Evolutionary conservation across 1,140 invertebrate genomes (phyloP), one percentile per base, ranked within the genome.

Genomic region (Ips typographus): DNA sequence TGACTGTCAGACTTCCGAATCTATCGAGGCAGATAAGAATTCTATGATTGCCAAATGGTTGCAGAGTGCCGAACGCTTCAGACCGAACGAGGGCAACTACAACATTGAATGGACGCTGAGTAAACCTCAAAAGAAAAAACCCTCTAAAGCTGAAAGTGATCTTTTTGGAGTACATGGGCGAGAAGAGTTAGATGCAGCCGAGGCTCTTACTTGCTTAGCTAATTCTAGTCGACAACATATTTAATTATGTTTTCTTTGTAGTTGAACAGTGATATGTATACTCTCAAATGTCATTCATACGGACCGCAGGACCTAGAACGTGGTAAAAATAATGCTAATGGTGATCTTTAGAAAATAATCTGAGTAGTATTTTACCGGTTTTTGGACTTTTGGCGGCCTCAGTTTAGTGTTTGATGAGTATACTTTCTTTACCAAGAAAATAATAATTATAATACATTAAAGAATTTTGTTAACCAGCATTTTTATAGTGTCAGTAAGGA

Each of bases 161-260:
- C 64, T 42, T 36, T n/a, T 65, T 40, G n/a, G 68, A 6, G 62
- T 71, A 2, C 88, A 88, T 71, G 86, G 86, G 47, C 83, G 86
- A 71, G 88, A 89, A 74, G 89, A 90, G 76, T 81, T 90, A 2
- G 88, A 89, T 76, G 89, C 89, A 1, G 89, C 89, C 1, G 87
- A 90, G 66, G 87, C 89, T 0, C 77, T 90, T 4, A 88, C 87
- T 3, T 81, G 81, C 38, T 75, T 88, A 60, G 86, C 85, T 38
- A 77, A 76, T 71, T 75, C 79, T 3, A 70, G 38, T 43, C 22
- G 22, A 22, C 22, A 22, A 22, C 22, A 68, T 57, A 55, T 57
- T 60, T 37, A 49, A 49, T 22, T 22, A 22, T 22, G 22, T 22
- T 22, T 22, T 22, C 22, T 22, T 22, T 22, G 22, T 22, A 22